Evolutionary conservation across 2,113 vertebrate species (phyloP).

Genomic region (Tragulus kanchil): DNA sequence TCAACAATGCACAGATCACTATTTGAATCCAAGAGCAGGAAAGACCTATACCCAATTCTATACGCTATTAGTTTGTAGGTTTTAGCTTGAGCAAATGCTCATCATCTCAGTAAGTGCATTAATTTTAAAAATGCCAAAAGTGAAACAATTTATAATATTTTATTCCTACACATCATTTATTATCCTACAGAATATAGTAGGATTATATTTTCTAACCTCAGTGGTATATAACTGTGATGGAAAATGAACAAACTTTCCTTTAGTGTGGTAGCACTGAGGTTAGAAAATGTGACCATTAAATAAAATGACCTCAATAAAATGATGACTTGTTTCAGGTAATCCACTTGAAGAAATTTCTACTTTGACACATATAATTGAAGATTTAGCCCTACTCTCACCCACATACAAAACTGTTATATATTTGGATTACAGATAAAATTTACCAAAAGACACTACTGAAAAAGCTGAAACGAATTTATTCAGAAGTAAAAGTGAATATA

Average conservation of each 20-base stretch:
- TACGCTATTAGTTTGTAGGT: background rate
- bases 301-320: background rate
- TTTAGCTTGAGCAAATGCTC: background rate
- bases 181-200: background rate
- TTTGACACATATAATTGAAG: background rate
- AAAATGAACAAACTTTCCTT: background rate
- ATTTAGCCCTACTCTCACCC: background rate
- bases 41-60: background rate
- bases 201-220: background rate
- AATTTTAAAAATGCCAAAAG: background rate
- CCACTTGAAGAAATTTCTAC: background rate
- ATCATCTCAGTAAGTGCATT: background rate
- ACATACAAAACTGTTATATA: background rate
- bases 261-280: background rate
- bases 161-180: background rate
- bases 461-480: background rate
- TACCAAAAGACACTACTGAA: background rate
- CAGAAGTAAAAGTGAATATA: background rate
- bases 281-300: constrained; percentile 27
- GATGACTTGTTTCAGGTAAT: background rate
- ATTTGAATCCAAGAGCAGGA: background rate
- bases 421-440: background rate
- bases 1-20: background rate
- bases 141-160: background rate
- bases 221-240: background rate